Conservation (phyloP, 2,888 invertebrate genomes). For the Leucophenga montana region DNA sequence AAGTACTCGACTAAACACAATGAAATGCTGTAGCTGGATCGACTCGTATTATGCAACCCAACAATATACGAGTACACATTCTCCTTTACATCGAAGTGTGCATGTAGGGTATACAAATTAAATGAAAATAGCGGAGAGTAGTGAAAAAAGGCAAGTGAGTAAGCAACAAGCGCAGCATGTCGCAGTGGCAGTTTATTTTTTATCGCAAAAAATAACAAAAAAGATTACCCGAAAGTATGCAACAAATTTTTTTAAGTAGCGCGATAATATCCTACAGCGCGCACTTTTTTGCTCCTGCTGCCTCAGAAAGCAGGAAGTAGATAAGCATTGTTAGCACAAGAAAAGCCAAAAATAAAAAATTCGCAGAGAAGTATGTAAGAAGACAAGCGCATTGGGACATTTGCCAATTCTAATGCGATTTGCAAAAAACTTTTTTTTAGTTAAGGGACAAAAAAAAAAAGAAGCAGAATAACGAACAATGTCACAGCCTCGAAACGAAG, state of each 20-base stretch:
- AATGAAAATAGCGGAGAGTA: slow-evolving; percentile 26
- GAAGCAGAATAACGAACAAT: slow-evolving; percentile 29
- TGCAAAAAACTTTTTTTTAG: slow-evolving; percentile 50
- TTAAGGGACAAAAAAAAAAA: slow-evolving; percentile 43
- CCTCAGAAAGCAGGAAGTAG: slow-evolving; percentile 30
- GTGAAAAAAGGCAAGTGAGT: not conserved
- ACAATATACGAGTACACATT: no score
- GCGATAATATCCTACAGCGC: slow-evolving; percentile 40
- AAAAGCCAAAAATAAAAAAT: slow-evolving; percentile 24
- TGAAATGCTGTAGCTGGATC: no score
- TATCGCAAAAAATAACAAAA: slow-evolving; percentile 6
- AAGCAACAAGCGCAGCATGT: slow-evolving; percentile 30
- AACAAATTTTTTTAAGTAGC: slow-evolving; percentile 33
- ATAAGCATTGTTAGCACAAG: slow-evolving; percentile 27
- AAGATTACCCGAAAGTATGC: slow-evolving; percentile 35
- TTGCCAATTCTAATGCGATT: slow-evolving; percentile 72
- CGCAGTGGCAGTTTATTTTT: slow-evolving; percentile 34
- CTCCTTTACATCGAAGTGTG: no score
- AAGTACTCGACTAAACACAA: no score
- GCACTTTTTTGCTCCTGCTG: not conserved
- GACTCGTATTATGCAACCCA: no score
- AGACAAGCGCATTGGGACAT: slow-evolving; percentile 70
- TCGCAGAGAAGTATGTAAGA: slow-evolving; percentile 38
- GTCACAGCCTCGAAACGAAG: not conserved
- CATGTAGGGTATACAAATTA: not conserved